Conservation (phyloP, 92 coral and sea anemone genomes). For the Phenganax stokvisi region DNA sequence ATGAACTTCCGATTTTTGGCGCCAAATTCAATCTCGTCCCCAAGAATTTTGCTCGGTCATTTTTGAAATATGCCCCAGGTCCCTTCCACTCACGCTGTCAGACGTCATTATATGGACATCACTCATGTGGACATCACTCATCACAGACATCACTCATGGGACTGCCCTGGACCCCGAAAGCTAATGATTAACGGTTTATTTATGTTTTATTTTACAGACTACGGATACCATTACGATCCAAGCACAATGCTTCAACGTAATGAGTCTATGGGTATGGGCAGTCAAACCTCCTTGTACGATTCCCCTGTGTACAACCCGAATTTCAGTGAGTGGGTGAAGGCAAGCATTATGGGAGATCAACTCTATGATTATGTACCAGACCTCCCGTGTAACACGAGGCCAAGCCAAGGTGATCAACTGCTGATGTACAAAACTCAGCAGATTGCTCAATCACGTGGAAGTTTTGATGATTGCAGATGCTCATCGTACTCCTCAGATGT, state of each 20-base stretch:
- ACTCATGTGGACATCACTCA: too few species aligned
- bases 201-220: background rate
- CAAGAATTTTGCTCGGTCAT: too few species aligned
- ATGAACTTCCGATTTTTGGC: too few species aligned
- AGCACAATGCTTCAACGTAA: background rate
- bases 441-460: constrained; percentile 20
- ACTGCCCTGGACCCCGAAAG: too few species aligned
- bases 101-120: too few species aligned
- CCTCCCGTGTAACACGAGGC: background rate
- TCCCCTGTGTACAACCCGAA: background rate
- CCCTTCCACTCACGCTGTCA: too few species aligned
- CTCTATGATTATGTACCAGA: constrained; percentile 2
- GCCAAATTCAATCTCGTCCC: too few species aligned
- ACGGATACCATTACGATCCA: background rate
- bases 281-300: background rate
- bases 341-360: constrained; percentile 3
- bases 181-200: background rate
- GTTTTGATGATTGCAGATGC: constrained; percentile 27
- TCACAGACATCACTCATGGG: too few species aligned
- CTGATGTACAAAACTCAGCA: constrained; percentile 22
- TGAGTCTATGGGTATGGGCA: constrained; percentile 13
- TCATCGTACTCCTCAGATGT: constrained; percentile 11
- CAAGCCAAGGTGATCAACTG: background rate
- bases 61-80: too few species aligned
- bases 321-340: background rate